phyloP scores from a whole-genome alignment of 2,888 invertebrate genomes.

The Amiota mariae region DNA sequence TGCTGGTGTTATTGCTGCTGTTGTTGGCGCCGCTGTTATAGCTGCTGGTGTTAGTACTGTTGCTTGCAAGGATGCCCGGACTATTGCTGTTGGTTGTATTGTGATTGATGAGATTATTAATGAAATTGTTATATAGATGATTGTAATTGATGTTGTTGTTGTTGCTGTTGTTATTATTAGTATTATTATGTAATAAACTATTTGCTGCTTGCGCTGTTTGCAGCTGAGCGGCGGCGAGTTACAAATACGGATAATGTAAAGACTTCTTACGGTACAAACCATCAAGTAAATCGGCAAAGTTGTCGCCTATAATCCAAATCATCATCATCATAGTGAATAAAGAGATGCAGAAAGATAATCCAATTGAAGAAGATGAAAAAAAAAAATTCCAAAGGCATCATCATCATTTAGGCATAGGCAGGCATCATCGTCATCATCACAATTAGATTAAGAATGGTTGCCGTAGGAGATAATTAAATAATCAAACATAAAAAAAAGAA shows the following conservation, averaged over 20 bases:
- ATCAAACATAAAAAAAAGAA: background rate
- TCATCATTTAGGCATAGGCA: too few species aligned
- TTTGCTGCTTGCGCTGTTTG: constrained; percentile 42
- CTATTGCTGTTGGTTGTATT: constrained; percentile 40
- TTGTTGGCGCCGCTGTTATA: background rate
- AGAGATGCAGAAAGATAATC: too few species aligned
- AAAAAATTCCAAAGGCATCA: too few species aligned
- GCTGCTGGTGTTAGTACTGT: background rate
- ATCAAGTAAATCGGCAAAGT: constrained; percentile 71
- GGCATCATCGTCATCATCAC: too few species aligned
- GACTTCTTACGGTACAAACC: constrained; percentile 74
- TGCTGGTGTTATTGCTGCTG: too few species aligned
- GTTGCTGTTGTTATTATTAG: constrained; percentile 37
- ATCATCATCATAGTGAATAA: too few species aligned
- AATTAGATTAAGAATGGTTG: too few species aligned
- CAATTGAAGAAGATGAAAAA: too few species aligned
- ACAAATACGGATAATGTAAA: constrained; percentile 74
- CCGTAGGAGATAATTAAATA: too few species aligned
- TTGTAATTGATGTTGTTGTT: constrained; percentile 37
- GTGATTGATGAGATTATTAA: constrained; percentile 30
- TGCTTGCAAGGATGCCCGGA: constrained; percentile 9
- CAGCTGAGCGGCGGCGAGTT: constrained; percentile 67
- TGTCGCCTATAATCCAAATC: constrained; percentile 56
- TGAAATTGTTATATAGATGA: constrained; percentile 35
- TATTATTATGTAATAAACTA: constrained; percentile 32